Conservation (phyloP, 92 coral and sea anemone species). For the Nematostella vectensis region DNA sequence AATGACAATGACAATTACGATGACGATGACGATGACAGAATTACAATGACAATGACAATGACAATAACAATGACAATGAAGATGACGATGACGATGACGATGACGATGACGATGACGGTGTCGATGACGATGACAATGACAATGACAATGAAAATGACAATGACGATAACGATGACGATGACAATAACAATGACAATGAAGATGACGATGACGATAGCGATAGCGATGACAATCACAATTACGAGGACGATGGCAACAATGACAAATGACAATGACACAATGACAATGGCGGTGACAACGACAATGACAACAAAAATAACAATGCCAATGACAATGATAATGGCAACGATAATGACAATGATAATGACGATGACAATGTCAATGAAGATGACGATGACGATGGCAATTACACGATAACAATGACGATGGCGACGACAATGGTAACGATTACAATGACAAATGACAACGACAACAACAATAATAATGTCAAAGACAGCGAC, state of each 20-base stretch:
- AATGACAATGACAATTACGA: slow-evolving; percentile 12
- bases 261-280: slow-evolving; percentile 5
- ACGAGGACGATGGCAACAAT: background rate
- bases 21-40: slow-evolving; percentile 15
- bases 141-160: slow-evolving; percentile 7
- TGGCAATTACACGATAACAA: background rate
- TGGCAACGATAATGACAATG: background rate
- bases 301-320: background rate
- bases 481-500: background rate
- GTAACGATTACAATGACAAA: background rate
- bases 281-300: slow-evolving; percentile 7
- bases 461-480: background rate
- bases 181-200: background rate
- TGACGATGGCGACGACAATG: background rate
- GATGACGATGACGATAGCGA: slow-evolving; percentile 6
- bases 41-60: slow-evolving; percentile 21
- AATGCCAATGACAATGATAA: background rate
- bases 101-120: slow-evolving; percentile 9
- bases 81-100: slow-evolving; percentile 9
- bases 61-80: slow-evolving; percentile 16
- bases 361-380: background rate
- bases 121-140: slow-evolving; percentile 7
- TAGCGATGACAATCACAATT: slow-evolving; percentile 4
- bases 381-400: background rate
- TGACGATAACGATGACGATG: background rate